Conservation (phyloP, 2,888 invertebrate species). For the Lomographa bimaculata region DNA sequence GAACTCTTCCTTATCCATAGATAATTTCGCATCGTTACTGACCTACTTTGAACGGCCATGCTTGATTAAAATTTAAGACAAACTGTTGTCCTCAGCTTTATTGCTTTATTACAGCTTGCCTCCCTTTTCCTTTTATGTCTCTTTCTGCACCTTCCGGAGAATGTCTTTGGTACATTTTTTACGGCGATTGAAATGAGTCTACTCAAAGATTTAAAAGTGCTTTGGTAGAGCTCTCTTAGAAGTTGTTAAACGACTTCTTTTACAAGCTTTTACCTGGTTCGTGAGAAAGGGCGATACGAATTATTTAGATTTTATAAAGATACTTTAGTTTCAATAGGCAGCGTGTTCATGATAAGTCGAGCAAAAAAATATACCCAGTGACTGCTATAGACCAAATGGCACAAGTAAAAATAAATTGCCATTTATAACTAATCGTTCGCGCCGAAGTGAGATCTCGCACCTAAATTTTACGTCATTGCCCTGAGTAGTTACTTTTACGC, state of each 20-base stretch:
- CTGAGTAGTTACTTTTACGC: too few species aligned
- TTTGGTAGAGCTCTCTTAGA: conserved; percentile 3
- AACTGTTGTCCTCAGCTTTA: conserved; percentile 11
- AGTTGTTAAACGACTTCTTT: not conserved
- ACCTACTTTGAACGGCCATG: conserved; percentile 3
- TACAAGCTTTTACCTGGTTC: not conserved
- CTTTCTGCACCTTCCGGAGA: conserved; percentile 6
- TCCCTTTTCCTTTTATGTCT: conserved; percentile 15
- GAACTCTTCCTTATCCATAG: too few species aligned
- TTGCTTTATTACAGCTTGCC: conserved; percentile 10
- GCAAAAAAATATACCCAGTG: not conserved
- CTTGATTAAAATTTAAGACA: conserved; percentile 10
- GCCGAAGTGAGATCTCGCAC: too few species aligned
- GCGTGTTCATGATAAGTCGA: too few species aligned
- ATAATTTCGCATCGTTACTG: too few species aligned
- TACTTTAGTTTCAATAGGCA: too few species aligned
- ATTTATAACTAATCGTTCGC: too few species aligned
- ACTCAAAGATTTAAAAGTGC: conserved; percentile 9
- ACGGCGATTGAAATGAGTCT: conserved; percentile 10
- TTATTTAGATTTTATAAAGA: too few species aligned
- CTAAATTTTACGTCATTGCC: too few species aligned
- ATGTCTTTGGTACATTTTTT: conserved; percentile 12
- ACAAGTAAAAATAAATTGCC: too few species aligned
- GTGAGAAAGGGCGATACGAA: not conserved
- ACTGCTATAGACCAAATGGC: too few species aligned